A percentile compares a stretch with the other conserved stretches of the same genome.
Conservation (phyloP, 2,888 invertebrate genomes). For the Acrobasis consociella region DNA sequence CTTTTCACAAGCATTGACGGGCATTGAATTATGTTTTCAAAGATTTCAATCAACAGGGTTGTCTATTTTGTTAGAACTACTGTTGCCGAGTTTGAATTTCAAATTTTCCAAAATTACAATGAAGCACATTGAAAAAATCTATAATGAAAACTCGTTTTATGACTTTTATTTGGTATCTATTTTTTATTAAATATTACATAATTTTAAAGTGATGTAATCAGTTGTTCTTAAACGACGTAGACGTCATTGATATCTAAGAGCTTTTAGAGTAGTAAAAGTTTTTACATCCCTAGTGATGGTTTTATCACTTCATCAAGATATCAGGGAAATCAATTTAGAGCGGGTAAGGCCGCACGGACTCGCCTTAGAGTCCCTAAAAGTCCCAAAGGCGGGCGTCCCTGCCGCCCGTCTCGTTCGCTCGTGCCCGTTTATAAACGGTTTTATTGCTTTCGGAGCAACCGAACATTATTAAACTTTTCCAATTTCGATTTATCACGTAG, state of each 20-base stretch:
- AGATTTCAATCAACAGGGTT: conserved; percentile 51
- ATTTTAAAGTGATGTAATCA: no score
- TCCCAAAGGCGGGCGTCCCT: conserved; percentile 78
- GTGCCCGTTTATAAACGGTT: conserved; percentile 83
- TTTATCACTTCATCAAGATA: conserved; percentile 76
- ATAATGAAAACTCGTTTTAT: no score
- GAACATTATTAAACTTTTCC: conserved; percentile 84
- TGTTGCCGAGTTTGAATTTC: no score
- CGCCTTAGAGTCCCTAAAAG: conserved; percentile 80
- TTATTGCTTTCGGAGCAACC: conserved; percentile 84
- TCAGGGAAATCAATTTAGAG: conserved; percentile 75
- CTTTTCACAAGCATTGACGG: conserved; percentile 49
- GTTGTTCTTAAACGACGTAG: no score
- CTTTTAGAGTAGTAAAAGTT: conserved; percentile 22
- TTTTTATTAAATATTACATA: no score
- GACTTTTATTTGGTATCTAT: no score
- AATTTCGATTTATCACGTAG: conserved; percentile 84
- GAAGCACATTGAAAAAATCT: no score
- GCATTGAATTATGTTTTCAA: conserved; percentile 57
- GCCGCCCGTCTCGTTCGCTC: conserved; percentile 80
- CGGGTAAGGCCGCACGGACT: conserved; percentile 66
- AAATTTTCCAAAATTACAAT: no score
- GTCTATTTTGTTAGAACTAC: conserved; percentile 31
- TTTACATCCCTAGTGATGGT: conserved; percentile 48
- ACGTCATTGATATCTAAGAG: conserved; percentile 19